These are phyloP conservation scores for Folsomia candida DNA, from an alignment of 2,888 invertebrate genomes.

Conservation along the genomic window DNA sequence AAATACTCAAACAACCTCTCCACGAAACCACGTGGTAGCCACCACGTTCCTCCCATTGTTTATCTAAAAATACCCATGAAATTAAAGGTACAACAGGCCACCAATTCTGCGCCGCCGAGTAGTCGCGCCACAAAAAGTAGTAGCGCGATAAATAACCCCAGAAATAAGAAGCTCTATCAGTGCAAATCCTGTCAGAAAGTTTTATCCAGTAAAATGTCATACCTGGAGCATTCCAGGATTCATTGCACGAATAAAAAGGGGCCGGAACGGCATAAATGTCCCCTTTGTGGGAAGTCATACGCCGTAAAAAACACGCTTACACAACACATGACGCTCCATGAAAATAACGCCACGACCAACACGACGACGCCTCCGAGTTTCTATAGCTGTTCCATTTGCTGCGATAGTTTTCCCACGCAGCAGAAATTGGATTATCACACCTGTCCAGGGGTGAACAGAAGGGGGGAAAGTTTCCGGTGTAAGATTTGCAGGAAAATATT, in stretches of 20 bases:
- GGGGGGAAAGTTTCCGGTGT: conserved; percentile 30
- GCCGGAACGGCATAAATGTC: conserved; percentile 33
- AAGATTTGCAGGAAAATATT: conserved; percentile 37
- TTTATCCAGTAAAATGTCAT: conserved; percentile 29
- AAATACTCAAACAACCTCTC: no score
- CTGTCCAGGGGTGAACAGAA: no score
- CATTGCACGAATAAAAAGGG: conserved; percentile 33
- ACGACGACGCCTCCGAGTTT: background rate
- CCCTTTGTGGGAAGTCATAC: conserved; percentile 30
- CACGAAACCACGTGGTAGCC: no score
- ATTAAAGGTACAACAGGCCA: no score
- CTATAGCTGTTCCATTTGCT: background rate
- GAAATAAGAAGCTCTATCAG: conserved; percentile 30
- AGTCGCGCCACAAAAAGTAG: no score
- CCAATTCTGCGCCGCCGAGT: no score
- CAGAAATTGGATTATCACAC: conserved; percentile 2
- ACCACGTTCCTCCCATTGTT: no score
- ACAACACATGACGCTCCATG: conserved; percentile 34
- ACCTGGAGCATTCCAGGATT: conserved; percentile 32
- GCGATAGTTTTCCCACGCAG: background rate
- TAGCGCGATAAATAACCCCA: no score
- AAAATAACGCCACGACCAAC: background rate
- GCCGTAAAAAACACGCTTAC: conserved; percentile 34
- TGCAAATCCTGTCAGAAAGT: conserved; percentile 35
- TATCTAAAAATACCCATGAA: no score